These are phyloP conservation scores for Bufo bufo DNA, from an alignment of 2,113 vertebrate genomes.

Conservation along the genomic window DNA sequence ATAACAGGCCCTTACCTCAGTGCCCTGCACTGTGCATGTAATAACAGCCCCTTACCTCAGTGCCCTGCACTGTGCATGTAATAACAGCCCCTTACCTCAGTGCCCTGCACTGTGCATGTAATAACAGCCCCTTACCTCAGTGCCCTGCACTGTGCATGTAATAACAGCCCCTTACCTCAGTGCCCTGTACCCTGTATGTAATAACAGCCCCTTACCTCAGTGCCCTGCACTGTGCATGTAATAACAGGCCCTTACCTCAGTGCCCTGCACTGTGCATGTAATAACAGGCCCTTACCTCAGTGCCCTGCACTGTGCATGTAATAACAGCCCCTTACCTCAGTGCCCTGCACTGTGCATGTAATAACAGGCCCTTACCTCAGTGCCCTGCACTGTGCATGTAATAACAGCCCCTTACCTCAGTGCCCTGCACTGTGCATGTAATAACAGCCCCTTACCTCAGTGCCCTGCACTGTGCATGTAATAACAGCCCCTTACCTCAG, in stretches of 20 bases:
- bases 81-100: not conserved
- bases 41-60: no score
- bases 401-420: not conserved
- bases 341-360: not conserved
- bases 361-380: no score
- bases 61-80: no score
- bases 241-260: not conserved
- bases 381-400: not conserved
- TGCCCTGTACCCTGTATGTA: fast-evolving
- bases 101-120: not conserved
- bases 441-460: not conserved
- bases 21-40: not conserved
- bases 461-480: fast-evolving
- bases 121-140: not conserved
- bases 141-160: not conserved
- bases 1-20: not conserved
- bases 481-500: not conserved
- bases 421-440: not conserved
- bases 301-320: not conserved
- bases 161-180: not conserved
- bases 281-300: no score
- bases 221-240: not conserved
- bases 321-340: not conserved
- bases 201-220: no score
- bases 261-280: no score